Percentiles rank a stretch among this genome's conserved stretches.
phyloP scores from a whole-genome alignment of 1,140 invertebrate genomes.

The Ericerus pela region DNA sequence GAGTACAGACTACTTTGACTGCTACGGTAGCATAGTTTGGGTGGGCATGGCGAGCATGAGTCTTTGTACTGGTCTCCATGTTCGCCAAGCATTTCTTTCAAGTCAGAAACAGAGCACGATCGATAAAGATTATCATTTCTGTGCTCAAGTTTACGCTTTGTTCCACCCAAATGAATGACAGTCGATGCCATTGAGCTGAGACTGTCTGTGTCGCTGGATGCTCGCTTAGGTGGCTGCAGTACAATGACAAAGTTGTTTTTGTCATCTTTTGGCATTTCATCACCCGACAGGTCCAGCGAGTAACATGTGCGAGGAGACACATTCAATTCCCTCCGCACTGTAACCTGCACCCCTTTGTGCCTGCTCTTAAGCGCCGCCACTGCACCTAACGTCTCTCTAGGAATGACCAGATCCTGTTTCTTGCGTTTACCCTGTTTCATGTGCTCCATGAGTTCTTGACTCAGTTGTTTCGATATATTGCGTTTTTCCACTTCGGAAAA shows the following conservation, averaged over 20 bases:
- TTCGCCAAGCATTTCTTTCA: slow-evolving; percentile 66
- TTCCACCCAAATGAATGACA: slow-evolving; percentile 25
- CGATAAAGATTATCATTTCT: slow-evolving; percentile 12
- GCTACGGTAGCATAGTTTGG: slow-evolving; percentile 12
- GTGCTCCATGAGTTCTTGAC: slow-evolving; percentile 49
- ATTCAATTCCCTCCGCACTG: slow-evolving; percentile 23
- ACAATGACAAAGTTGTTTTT: slow-evolving; percentile 36
- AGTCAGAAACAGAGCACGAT: slow-evolving; percentile 47
- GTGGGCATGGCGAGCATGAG: background rate
- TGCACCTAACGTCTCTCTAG: slow-evolving; percentile 46
- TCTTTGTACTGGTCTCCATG: slow-evolving; percentile 8
- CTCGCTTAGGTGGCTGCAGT: slow-evolving; percentile 28
- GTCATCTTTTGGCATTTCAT: slow-evolving; percentile 28
- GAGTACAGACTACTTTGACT: slow-evolving; percentile 19
- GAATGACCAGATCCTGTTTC: slow-evolving; percentile 31
- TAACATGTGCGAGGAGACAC: slow-evolving; percentile 39
- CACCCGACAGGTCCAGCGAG: slow-evolving; percentile 36
- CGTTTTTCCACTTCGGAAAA: slow-evolving; percentile 54
- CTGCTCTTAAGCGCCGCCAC: slow-evolving; percentile 38
- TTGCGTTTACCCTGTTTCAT: slow-evolving; percentile 30
- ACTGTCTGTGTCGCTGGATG: slow-evolving; percentile 22
- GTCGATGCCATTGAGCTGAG: slow-evolving; percentile 26
- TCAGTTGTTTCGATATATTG: slow-evolving; percentile 49
- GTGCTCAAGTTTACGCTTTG: background rate
- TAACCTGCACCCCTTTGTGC: slow-evolving; percentile 24